Evolutionary conservation across 2,888 invertebrate genomes (phyloP), one percentile per base, ranked within the genome.

Genomic region (Clistopyga incitator): DNA sequence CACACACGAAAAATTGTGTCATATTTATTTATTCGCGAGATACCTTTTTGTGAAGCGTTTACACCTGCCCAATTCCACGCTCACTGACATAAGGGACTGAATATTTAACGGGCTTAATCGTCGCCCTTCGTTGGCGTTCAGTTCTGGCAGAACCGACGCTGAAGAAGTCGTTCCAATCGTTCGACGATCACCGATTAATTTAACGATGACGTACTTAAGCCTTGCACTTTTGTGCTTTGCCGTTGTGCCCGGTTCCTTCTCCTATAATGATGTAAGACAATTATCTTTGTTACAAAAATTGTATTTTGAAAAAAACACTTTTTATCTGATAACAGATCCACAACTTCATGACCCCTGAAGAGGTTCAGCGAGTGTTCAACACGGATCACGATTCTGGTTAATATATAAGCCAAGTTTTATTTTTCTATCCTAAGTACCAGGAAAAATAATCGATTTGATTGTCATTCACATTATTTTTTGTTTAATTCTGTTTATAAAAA

Each of bases 371-470:
- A 20, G 34, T 70, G 4, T 71, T 83, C 34, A 52, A 77, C 38
- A 65, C 81, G 52, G 29, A 65, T 23, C 13, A 11, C 18, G 56
- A 79, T 50, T 61, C 61, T 11, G 67, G 82, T 82, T 68, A 79
- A 23, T 72, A 64, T 71, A 18, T 50, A 6, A 1, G n/a, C n/a
- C n/a, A n/a, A n/a, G n/a, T n/a, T n/a, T n/a, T n/a, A n/a, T n/a
- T n/a, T n/a, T n/a, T n/a, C n/a, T 6, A 50, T 25, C 25, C 25
- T 56, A 25, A 15, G 23, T 13, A 25, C 23, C 25, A 56, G 6
- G 8, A 25, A 56, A 56, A 13, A 38, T 38, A 38, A 10, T 38
- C 10, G 38, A 8, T 10, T 38, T 10, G n/a, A n/a, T n/a, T n/a
- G n/a, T n/a, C n/a, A n/a, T n/a, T n/a, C n/a, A n/a, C n/a, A n/a